phyloP scores from a whole-genome alignment of 2,797 vertebrate species.

The Eulemur mongoz region DNA sequence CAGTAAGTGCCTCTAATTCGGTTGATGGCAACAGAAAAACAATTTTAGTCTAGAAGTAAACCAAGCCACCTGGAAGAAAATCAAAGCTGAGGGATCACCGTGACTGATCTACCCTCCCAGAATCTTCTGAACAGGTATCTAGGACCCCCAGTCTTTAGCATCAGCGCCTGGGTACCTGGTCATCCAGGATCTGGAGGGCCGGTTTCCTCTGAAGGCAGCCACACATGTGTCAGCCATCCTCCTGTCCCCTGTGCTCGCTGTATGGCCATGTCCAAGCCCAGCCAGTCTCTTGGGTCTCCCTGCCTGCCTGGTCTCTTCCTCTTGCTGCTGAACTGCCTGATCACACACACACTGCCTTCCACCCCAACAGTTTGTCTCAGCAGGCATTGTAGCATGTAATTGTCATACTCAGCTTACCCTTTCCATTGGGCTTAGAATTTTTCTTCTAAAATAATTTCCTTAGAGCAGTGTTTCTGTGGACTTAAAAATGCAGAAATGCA shows the following conservation, averaged over 20 bases:
- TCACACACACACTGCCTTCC: not conserved
- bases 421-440: not conserved
- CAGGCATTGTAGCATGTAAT: not conserved
- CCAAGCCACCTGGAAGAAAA: not conserved
- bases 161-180: not conserved
- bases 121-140: not conserved
- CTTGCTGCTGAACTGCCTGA: not conserved
- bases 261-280: not conserved
- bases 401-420: not conserved
- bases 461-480: not conserved
- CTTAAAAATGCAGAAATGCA: conserved; percentile 28
- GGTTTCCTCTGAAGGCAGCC: not conserved
- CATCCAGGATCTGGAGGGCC: not conserved
- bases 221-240: not conserved
- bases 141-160: not conserved
- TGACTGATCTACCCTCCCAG: not conserved
- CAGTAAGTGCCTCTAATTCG: not conserved
- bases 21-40: not conserved
- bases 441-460: conserved; percentile 43
- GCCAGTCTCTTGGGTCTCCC: not conserved
- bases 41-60: not conserved
- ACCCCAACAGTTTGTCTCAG: not conserved
- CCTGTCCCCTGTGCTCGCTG: not conserved
- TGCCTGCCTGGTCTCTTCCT: not conserved
- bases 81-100: not conserved